Percentiles rank a stretch among this genome's conserved stretches.
Evolutionary conservation across 2,797 vertebrate species (phyloP).

Genomic region (Hirundo rustica): DNA sequence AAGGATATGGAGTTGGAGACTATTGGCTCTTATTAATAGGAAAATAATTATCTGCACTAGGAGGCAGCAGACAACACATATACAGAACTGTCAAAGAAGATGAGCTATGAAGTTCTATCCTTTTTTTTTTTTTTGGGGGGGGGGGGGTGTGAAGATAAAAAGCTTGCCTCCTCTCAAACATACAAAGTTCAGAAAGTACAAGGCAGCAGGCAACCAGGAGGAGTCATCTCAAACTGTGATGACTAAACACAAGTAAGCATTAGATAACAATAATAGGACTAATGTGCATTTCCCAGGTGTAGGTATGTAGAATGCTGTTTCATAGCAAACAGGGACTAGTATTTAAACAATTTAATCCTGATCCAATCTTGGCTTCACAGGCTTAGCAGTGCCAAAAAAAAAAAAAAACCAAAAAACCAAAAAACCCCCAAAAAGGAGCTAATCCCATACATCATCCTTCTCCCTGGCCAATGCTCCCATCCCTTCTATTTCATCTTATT

Average conservation of each 20-base stretch:
- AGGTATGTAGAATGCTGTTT: background rate
- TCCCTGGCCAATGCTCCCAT: background rate
- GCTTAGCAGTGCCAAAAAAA: background rate
- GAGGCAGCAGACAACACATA: background rate
- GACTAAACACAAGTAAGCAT: conserved; percentile 17
- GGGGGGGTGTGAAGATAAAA: background rate
- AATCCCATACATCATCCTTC: background rate
- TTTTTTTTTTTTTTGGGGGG: background rate
- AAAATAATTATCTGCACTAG: background rate
- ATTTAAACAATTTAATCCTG: background rate
- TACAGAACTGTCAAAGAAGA: background rate
- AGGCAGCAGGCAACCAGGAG: background rate
- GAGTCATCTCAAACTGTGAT: background rate
- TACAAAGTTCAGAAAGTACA: background rate
- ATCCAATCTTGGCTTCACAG: background rate
- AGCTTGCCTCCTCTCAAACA: background rate
- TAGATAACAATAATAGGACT: conserved; percentile 4
- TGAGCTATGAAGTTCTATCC: background rate
- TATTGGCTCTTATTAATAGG: background rate
- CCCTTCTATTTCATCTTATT: background rate
- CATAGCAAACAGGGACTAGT: background rate
- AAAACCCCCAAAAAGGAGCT: background rate
- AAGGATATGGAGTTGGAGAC: background rate
- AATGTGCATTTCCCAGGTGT: background rate
- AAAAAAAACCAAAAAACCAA: background rate